Base-by-base conservation (phyloP, 2,797 vertebrate genomes). In the Distichodus sexfasciatus region DNA sequence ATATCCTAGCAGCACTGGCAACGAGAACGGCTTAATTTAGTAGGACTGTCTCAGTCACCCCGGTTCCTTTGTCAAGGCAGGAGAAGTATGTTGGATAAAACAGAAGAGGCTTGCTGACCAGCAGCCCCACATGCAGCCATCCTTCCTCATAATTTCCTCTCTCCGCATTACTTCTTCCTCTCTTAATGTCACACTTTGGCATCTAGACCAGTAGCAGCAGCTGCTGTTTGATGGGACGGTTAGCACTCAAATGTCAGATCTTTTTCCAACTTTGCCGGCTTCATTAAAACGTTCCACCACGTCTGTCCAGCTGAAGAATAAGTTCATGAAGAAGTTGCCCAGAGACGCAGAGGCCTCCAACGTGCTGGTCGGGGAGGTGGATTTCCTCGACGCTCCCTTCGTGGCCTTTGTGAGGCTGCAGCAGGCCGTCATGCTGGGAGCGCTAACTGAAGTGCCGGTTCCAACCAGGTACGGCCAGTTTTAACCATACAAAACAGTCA, bases 321-420 rank as follows among this genome's bases (percentile, higher is more conserved):
- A 98, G 81, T 99, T 99, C 84, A 98, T 98, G 95, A 99, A 99
- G 90, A 99, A 99, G 58, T 81, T 99, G 82, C 96, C 97, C 9
- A 94, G 95, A 72, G 97, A 99, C 1, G 97, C 97, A 0, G 97
- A 99, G 85, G 97, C 97, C 69, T 99, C 96, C 84, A 99, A 99
- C 0, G 96, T 99, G 67, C 90, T 99, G 63, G 97, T 99, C 1
- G 97, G 97, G 61, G 97, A 99, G 81, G 97, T 98, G 1, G 95
- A 98, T 79, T 99, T 98, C 87, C 85, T 99, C 83, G 95, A 98
- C 38, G 26, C 81, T 0, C 97, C 97, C 0, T 98, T 98, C 77
- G 94, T 99, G 78, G 96, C 97, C 74, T 99, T 99, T 11, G 94
- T 98, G 17, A 92, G 97, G 40, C 88, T 99, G 69, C 94, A 96